Base-by-base conservation (phyloP, 2,888 invertebrate species). In the Hydriomena furcata region DNA sequence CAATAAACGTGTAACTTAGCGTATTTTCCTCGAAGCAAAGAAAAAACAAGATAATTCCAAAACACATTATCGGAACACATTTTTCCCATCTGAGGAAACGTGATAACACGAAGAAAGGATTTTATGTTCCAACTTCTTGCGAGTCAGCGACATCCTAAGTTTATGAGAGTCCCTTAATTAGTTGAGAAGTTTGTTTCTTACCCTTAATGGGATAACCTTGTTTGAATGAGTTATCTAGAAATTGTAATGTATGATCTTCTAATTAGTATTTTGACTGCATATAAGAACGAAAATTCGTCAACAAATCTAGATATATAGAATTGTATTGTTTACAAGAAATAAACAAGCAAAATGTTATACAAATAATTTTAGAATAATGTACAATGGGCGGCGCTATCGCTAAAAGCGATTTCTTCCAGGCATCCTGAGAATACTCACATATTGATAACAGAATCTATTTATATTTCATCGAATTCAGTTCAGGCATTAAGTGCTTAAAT, bases 61-160 rank as follows among this genome's bases (percentile, higher is more conserved):
- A 63, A 67, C 65, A 65, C 77, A 76, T 79, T 82, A 82, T 76
- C 73, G 68, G 67, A 78, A 79, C 80, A 82, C 76, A 82, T 81
- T 79, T 83, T 80, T 77, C 63, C 78, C 76, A 78, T 80, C 76
- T 71, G 59, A 76, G 72, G 71, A 73, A 72, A 66, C 68, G 66
- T 63, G 75, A 78, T 76, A 79, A 71, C 78, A 77, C 77, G 76
- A 79, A 76, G 69, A 71, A 79, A 74, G 74, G 76, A 76, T 79
- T 82, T 85, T 84, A 84, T 75, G 66, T 59, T 52, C 53, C 56
- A 67, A 73, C 66, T 67, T 71, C 63, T 55, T 52, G 51, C 56
- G 59, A 55, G 62, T 56, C 52, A 56, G 60, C 56, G 58, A 50
- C 52, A 57, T 56, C 53, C 65, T 62, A 52, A 63, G 60, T 73